Evolutionary conservation across 2,797 vertebrate genomes (phyloP).

Genomic region (Ptychadena robeensis): DNA sequence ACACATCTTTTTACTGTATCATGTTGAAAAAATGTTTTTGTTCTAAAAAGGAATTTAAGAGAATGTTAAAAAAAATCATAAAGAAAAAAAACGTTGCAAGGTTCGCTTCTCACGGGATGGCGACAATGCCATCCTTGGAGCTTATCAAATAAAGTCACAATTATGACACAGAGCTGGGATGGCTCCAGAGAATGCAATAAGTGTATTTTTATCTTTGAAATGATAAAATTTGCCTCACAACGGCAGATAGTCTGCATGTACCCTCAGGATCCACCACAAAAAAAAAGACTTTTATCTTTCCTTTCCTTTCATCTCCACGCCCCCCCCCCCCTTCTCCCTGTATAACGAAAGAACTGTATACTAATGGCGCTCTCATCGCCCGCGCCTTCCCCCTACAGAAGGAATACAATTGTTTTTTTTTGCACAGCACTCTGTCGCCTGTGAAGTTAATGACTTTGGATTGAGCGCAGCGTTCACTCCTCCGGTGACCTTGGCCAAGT

Average conservation of each 20-base stretch:
- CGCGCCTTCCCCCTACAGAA: neutral
- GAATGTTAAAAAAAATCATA: too few relatives aligned
- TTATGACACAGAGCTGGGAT: conserved; percentile 29
- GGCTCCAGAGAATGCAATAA: conserved; percentile 47
- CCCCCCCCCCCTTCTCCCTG: conserved; percentile 8
- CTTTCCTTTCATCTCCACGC: conserved; percentile 48
- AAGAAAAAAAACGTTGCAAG: neutral
- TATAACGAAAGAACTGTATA: conserved; percentile 39
- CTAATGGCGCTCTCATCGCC: conserved; percentile 18
- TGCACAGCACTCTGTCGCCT: conserved; percentile 7
- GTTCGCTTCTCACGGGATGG: conserved; percentile 10
- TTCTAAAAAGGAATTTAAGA: too few relatives aligned
- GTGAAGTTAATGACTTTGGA: conserved; percentile 54
- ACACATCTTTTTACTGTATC: too few relatives aligned
- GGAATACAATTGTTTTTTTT: neutral
- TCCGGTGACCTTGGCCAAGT: conserved; percentile 46
- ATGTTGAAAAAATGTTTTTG: too few relatives aligned
- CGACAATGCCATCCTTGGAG: conserved; percentile 20
- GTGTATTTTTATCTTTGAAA: conserved; percentile 61
- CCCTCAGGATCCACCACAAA: conserved; percentile 54
- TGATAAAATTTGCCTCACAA: conserved; percentile 57
- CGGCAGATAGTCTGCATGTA: conserved; percentile 42
- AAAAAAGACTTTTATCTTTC: conserved; percentile 54
- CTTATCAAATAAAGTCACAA: conserved; percentile 51
- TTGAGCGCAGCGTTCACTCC: neutral